Evolutionary conservation across 2,888 invertebrate species (phyloP).

Genomic region (Himalopsyche japonica): DNA sequence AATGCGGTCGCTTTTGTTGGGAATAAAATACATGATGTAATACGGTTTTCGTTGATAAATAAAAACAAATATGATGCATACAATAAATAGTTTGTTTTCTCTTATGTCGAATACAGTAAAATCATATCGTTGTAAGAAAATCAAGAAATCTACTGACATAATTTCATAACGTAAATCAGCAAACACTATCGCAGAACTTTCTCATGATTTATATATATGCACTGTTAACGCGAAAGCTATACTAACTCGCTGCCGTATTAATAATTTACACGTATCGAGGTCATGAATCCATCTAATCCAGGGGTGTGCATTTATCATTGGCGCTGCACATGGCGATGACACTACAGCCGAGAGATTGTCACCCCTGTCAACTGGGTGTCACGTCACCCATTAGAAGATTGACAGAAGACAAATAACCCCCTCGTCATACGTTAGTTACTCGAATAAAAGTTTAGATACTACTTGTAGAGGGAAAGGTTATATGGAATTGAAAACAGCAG

Average conservation of each 20-base stretch:
- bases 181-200: not conserved
- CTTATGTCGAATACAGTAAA: no score
- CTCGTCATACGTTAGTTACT: not conserved
- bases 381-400: not conserved
- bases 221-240: not conserved
- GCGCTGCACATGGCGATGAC: constrained; percentile 17
- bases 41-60: no score
- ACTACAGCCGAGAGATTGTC: not conserved
- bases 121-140: no score
- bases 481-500: not conserved
- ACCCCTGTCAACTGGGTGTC: not conserved
- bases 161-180: not conserved
- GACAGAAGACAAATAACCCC: not conserved
- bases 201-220: not conserved
- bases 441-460: not conserved
- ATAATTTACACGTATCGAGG: constrained; percentile 23
- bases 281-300: constrained; percentile 12
- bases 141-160: no score
- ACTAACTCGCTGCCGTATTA: not conserved
- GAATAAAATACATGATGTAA: no score
- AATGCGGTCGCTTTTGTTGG: no score
- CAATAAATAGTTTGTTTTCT: no score
- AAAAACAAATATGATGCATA: no score
- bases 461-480: not conserved
- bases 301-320: constrained; percentile 19